Conservation (phyloP, 2,113 vertebrate species). For the Salvelinus alpinus region DNA sequence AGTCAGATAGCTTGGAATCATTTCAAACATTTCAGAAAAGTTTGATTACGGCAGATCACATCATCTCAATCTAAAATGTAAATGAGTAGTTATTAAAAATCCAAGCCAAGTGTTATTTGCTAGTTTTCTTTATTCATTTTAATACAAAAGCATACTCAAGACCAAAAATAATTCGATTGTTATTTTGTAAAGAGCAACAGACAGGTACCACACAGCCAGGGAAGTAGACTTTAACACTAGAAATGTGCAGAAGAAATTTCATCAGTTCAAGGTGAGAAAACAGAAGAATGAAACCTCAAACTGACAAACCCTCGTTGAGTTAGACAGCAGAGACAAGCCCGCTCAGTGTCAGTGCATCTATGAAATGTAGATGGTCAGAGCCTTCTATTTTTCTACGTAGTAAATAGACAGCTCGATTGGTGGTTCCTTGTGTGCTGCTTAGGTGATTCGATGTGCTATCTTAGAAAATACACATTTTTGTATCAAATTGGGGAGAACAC, state of each 20-base stretch:
- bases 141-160: slow-evolving; percentile 67
- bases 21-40: background rate
- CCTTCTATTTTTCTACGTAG: too few relatives aligned
- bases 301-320: slow-evolving; percentile 9
- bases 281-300: slow-evolving; percentile 12
- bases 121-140: slow-evolving; percentile 64
- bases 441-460: too few relatives aligned
- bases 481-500: background rate
- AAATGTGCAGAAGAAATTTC: slow-evolving; percentile 41
- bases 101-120: slow-evolving; percentile 25
- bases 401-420: background rate
- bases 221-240: slow-evolving; percentile 43
- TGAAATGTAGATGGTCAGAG: background rate
- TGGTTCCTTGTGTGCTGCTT: background rate
- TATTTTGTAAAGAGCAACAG: slow-evolving; percentile 57
- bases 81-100: slow-evolving; percentile 5
- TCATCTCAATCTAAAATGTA: background rate
- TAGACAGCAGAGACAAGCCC: background rate
- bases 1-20: background rate
- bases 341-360: background rate
- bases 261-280: slow-evolving; percentile 19
- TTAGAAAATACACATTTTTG: too few relatives aligned
- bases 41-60: background rate
- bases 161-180: slow-evolving; percentile 61
- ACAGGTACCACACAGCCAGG: slow-evolving; percentile 51